Evolutionary conservation across 1,140 invertebrate species (phyloP), one percentile per base, ranked within the genome.

Genomic region (Caenorhabditis latens): DNA sequence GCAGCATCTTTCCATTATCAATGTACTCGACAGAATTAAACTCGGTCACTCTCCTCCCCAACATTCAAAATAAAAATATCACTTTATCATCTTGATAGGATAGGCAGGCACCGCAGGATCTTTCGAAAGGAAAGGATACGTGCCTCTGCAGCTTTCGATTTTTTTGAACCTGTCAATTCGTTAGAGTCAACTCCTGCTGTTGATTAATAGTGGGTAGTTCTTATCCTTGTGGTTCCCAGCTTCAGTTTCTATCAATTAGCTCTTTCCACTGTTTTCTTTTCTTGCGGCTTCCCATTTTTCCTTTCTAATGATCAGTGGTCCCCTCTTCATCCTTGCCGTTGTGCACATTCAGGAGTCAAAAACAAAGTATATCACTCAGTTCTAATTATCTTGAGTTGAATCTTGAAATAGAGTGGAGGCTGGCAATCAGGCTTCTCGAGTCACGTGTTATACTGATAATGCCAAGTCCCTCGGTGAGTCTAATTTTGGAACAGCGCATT

Each of bases 161-260:
- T 6, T 53, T 53, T 79, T 46, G 24, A 50, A 14, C 40, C n/a
- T 79, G 43, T 79, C 71, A 79, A 79, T 2, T 79, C 71, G 46
- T 79, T 79, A 46, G n/a, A 21, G 46, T 79, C 71, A 79, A 79
- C 19, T 53, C 16, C 13, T 50, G 71, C 53, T 53, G 21, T 13
- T 79, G 71, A 79, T 79, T 50, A 50, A 79, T 79, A 79, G 71
- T 53, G 21, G 71, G 71, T 53, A 79, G 19, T 79, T 79, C 21
- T 79, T 50, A 50, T 6, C 46, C 19, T 50, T 79, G 71, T 79
- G 71, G 71, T 79, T 50, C 71, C 46, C 40, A 79, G 65, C 24
- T 32, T 16, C 63, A 67, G 13, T 46, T 24, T 11, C 71, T 50
- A 79, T 53, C 71, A 79, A 32, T 79, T 79, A 79, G n/a, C 40